Conservation (phyloP, 1,140 invertebrate species). For the Leptopilina clavipes region DNA sequence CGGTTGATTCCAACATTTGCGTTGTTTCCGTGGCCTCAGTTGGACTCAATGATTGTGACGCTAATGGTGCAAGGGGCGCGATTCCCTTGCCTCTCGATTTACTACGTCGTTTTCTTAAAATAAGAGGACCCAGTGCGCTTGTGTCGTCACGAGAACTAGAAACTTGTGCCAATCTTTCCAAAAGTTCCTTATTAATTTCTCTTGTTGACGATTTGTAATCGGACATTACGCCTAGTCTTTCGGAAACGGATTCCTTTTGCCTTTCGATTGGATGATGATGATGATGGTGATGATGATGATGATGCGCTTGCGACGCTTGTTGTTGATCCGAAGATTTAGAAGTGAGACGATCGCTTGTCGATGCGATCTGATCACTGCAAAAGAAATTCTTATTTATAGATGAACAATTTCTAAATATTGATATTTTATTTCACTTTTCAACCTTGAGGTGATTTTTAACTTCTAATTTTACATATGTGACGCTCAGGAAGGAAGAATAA, state of each 20-base stretch:
- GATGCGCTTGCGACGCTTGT: constrained; percentile 59
- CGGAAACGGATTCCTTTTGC: constrained; percentile 49
- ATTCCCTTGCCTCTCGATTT: constrained; percentile 81
- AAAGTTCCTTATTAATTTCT: constrained; percentile 65
- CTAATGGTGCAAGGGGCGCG: constrained; percentile 78
- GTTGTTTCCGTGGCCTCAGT: constrained; percentile 69
- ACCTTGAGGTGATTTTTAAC: too few relatives aligned
- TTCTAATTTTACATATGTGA: too few relatives aligned
- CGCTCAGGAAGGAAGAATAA: too few relatives aligned
- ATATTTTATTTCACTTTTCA: too few relatives aligned
- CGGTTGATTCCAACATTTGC: constrained; percentile 70
- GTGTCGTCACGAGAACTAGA: constrained; percentile 70
- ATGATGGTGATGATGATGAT: constrained; percentile 69
- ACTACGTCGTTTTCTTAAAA: constrained; percentile 81
- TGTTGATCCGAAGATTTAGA: constrained; percentile 47
- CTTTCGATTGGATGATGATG: constrained; percentile 61
- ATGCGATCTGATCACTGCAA: constrained; percentile 45
- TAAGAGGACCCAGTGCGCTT: constrained; percentile 78
- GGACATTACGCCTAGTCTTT: constrained; percentile 48
- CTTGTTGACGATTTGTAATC: constrained; percentile 62
- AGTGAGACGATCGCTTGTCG: constrained; percentile 43
- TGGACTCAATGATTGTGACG: constrained; percentile 70
- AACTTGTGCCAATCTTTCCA: constrained; percentile 73
- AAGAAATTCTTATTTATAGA: not conserved
- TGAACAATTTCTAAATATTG: not conserved